Conservation (phyloP, 2,888 invertebrate species). For the Coelopa pilipes region DNA sequence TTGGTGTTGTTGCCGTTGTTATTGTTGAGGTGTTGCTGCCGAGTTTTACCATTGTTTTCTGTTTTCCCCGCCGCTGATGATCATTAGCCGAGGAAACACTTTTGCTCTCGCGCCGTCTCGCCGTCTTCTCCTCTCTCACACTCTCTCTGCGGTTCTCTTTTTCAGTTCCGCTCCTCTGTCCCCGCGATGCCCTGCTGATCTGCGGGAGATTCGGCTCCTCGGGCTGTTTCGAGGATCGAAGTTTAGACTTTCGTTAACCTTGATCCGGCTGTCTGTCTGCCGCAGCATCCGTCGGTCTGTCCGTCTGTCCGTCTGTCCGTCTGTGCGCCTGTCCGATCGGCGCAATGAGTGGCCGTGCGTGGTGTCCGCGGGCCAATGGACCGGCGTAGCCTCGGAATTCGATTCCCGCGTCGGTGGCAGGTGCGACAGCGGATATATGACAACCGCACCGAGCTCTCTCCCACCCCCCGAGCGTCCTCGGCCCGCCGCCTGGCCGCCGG, state of each 20-base stretch:
- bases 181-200: neutral
- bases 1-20: slow-evolving; percentile 8
- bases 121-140: neutral
- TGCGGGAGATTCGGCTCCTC: neutral
- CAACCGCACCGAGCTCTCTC: no score
- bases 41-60: slow-evolving; percentile 1
- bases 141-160: no score
- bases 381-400: no score
- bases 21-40: neutral
- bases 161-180: no score
- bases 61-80: slow-evolving; percentile 19
- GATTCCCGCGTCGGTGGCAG: no score
- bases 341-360: neutral
- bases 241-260: neutral
- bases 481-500: no score
- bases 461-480: no score
- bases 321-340: neutral
- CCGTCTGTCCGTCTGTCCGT: neutral
- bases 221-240: no score
- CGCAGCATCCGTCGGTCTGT: neutral
- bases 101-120: slow-evolving; percentile 27
- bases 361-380: no score
- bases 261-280: neutral
- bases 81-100: slow-evolving; percentile 17
- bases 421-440: no score